Evolutionary conservation across 2,888 invertebrate genomes (phyloP).

Genomic region (Cancer borealis): DNA sequence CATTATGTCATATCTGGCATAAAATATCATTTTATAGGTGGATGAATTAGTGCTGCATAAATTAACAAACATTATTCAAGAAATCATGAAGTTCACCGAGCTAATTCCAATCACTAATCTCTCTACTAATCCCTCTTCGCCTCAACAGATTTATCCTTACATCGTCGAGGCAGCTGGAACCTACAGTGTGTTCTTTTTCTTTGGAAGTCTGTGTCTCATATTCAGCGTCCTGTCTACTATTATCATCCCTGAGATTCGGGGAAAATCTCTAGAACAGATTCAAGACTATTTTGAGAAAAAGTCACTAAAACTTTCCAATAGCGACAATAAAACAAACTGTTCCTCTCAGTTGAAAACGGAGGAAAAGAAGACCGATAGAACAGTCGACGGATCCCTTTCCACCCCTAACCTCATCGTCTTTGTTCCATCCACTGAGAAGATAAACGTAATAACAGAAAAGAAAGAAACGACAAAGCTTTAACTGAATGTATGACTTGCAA

Average conservation of each 20-base stretch:
- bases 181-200: slow-evolving; percentile 54
- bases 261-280: slow-evolving; percentile 67
- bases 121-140: neutral
- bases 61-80: neutral
- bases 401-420: neutral
- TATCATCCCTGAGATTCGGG: slow-evolving; percentile 64
- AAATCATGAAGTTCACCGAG: neutral
- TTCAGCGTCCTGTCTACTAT: slow-evolving; percentile 43
- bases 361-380: neutral
- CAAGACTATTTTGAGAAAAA: slow-evolving; percentile 65
- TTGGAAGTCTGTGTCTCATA: slow-evolving; percentile 49
- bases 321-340: neutral
- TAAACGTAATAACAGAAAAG: neutral
- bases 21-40: neutral
- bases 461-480: neutral
- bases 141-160: slow-evolving; percentile 62
- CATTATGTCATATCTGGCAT: no score
- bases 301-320: neutral
- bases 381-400: neutral
- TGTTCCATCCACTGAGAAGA: neutral
- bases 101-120: neutral
- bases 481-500: neutral
- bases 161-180: slow-evolving; percentile 50
- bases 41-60: neutral
- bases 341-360: neutral